Base-by-base conservation (phyloP, 2,888 invertebrate species). In the Clepsis dumicolana region DNA sequence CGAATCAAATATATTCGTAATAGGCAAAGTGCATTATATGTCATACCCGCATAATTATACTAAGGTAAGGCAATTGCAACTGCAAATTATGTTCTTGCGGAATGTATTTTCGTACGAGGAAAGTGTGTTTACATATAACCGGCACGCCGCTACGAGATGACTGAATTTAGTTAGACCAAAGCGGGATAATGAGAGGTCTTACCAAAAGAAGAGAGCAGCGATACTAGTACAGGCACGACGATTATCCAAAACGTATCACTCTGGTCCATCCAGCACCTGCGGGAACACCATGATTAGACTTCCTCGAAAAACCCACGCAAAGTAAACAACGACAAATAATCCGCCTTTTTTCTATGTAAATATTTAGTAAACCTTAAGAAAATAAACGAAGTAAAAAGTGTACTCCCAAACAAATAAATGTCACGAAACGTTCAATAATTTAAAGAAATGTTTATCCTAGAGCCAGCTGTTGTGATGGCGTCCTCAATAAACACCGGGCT, bases 221-320 rank as follows among this genome's bases (percentile, higher is more conserved):
- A 95, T 2, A 95, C 77, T 14, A 93, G 89, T 1, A 96, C 95
- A 0, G 96, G 96, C 50, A 94, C 88, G 41, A 93, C 94, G 64
- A 96, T 92, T 68, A 96, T 95, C 95, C 95, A 96, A 71, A 94
- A 90, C n/a, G 94, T 90, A 70, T 94, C 87, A 72, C 95, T 95
- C 56, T 95, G 94, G 56, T 95, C 93, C 82, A 96, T 94, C 96
- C 96, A 96, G 85, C 96, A 96, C 72, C 96, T 96, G 77, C 52
- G 78, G 64, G 52, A 75, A 21, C 3, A 48, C 8, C 12, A 48
- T 48, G 21, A n/a, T 48, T 21, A 21, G 10, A 48, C 16, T 18
- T 4, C 8, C 18, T 0, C 8, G 8, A 48, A 48, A 18, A 2
- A 12, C 48, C 12, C 21, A 48, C 44, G 44, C 16, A 7, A 7